Conservation (phyloP, 2,113 vertebrate genomes). For the Poecilia latipinna region DNA sequence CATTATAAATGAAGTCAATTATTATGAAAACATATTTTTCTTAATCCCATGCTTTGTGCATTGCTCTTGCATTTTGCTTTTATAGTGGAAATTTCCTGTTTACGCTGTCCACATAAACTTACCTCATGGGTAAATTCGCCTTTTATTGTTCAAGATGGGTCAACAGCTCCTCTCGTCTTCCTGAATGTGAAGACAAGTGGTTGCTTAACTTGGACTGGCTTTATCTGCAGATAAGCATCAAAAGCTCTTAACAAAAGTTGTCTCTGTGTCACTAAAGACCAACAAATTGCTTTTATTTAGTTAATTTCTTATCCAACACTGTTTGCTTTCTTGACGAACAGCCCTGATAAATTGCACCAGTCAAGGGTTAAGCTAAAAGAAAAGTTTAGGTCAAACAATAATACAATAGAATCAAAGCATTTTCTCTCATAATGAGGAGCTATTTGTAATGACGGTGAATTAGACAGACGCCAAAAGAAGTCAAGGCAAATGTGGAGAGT, state of each 20-base stretch:
- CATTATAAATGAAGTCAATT: too few species aligned
- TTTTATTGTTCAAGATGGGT: slow-evolving; percentile 18
- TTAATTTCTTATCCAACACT: slow-evolving; percentile 1
- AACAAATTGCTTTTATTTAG: slow-evolving; percentile 1
- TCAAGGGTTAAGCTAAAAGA: not conserved
- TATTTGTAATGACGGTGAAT: slow-evolving; percentile 9
- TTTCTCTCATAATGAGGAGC: not conserved
- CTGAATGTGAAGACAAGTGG: slow-evolving; percentile 9
- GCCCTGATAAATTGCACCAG: slow-evolving; percentile 16
- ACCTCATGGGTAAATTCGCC: slow-evolving; percentile 3
- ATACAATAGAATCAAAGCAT: slow-evolving; percentile 7
- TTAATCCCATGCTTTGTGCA: too few species aligned
- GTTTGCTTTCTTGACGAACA: slow-evolving; percentile 31
- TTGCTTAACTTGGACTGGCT: slow-evolving; percentile 30
- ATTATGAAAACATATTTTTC: too few species aligned
- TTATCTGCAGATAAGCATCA: slow-evolving; percentile 49
- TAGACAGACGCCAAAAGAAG: slow-evolving; percentile 25
- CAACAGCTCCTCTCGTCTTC: slow-evolving; percentile 46
- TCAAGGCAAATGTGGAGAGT: not conserved
- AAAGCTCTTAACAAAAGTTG: slow-evolving; percentile 23
- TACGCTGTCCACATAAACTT: slow-evolving; percentile 1
- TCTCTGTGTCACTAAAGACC: slow-evolving; percentile 15
- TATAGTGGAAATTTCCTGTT: slow-evolving; percentile 32
- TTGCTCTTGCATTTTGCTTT: not conserved
- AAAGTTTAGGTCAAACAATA: slow-evolving; percentile 23